Evolutionary conservation across 2,888 invertebrate species (phyloP), one percentile per base, ranked within the genome.

Genomic region (Brachyopa scutellaris): DNA sequence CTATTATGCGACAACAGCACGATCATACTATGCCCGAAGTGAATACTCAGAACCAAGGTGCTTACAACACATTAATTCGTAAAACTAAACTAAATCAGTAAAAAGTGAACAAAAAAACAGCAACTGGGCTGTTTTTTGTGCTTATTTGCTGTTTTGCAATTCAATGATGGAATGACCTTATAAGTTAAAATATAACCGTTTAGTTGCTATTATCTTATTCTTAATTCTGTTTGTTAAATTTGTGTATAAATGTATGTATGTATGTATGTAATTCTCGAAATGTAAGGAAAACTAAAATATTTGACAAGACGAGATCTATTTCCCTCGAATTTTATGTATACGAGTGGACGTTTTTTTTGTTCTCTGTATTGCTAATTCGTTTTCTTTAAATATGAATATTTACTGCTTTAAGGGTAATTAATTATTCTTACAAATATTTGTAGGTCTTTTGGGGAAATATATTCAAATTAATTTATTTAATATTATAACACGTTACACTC

Each of bases 11-110:
- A 85, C 36, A 74, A 86, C 59, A 85, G 85, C 42, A 85, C 86
- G 9, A 85, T 86, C 80, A 53, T 89, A 86, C 86, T 88, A 85
- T 88, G 86, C 86, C 85, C 88, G 86, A 86, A 87, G 87, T 85
- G 87, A 88, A 85, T 87, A 86, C 85, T 86, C 87, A 84, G 88
- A 88, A 74, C 86, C 87, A 87, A 88, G 88, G 88, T 88, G 88
- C 87, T 86, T 86, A 84, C 45, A 45, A 82, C 38, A 70, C 53
- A 76, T 70, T 59, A 38, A 61, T 66, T 45, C 29, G 59, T 38
- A 38, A 21, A 64, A 61, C 15, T 55, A 73, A 55, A 67, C 8
- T 8, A 9, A 38, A n/a, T 15, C 11, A 23, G 23, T 19, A 29
- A 51, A 29, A 38, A 29, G 11, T 40, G 5, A 6, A 7, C 40